A percentile compares a stretch with the other conserved stretches of the same genome.
These are phyloP conservation scores for Nyctibius bracteatus DNA, from an alignment of 2,113 vertebrate species.

Conservation along the genomic window DNA sequence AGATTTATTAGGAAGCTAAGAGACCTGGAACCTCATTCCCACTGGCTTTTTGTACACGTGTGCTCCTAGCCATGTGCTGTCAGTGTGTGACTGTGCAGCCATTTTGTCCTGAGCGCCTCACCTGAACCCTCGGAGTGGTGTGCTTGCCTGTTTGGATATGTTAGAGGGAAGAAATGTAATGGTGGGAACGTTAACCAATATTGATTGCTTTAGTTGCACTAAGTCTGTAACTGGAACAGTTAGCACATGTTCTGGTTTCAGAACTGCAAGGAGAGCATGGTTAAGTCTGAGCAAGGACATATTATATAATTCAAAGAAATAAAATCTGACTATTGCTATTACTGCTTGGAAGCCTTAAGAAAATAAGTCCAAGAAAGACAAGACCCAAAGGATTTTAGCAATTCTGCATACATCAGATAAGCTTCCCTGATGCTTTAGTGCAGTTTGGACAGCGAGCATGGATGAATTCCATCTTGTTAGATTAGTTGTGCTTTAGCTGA, in stretches of 20 bases:
- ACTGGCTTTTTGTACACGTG: rapidly evolving
- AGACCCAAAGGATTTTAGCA: not conserved
- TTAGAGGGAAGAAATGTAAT: rapidly evolving
- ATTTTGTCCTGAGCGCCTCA: not conserved
- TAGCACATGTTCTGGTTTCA: not conserved
- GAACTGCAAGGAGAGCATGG: not conserved
- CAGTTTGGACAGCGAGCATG: not conserved
- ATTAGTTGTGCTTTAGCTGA: not conserved
- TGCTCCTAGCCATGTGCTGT: not conserved
- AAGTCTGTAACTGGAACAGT: not conserved
- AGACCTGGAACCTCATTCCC: not conserved
- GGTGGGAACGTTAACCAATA: not conserved
- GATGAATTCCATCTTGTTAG: not conserved
- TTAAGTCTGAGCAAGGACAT: not conserved
- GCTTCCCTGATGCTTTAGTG: not conserved
- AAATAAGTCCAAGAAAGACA: not conserved
- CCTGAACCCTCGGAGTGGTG: not conserved
- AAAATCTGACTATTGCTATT: not conserved
- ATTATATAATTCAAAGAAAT: not conserved
- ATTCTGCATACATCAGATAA: not conserved
- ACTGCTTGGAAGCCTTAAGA: not conserved
- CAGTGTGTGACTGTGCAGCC: not conserved
- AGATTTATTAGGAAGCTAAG: not conserved
- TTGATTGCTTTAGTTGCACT: not conserved
- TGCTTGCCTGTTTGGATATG: not conserved